Base-by-base conservation (phyloP, 2,797 vertebrate species). In the Xenops minutus region DNA sequence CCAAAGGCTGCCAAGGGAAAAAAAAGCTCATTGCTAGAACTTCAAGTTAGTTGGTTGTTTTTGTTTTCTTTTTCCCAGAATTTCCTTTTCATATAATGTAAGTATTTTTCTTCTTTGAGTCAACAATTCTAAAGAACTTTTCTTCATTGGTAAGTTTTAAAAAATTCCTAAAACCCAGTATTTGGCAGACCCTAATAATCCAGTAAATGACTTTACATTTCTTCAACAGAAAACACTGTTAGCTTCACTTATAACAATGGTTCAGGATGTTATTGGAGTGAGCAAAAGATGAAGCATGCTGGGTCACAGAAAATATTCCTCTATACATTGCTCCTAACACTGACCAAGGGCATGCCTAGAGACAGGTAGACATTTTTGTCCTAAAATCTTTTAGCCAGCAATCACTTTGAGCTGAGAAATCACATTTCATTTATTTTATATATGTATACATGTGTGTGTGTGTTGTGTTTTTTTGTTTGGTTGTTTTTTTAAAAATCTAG, bases 301-400 rank as follows among this genome's bases (percentile, higher is more conserved):
- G 23, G 2, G 13, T 86, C 24, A 27, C 21, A 8, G 56, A 43
- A 86, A 63, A 55, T 54, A 73, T 58, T 80, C 13, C 8, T 76
- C n/a, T 39, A 0, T 22, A 12, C 1, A 0, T 56, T 78, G 20
- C 48, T 5, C 4, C 2, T 68, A 61, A 32, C 6, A 9, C 2
- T 62, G n/a, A 27, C 14, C 14, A 58, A 72, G 8, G 49, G 5
- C 7, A 44, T 18, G 13, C 29, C 12, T 39, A 17, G 9, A 61
- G 39, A 9, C 15, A 72, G 32, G 52, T 22, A 51, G 4, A 29
- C 4, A 54, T 54, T 85, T 78, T 82, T 62, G 30, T 9, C 14
- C 20, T 51, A 54, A 62, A 54, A 7, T 56, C 20, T 44, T 74
- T 55, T 51, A 81, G 4, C 19, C 9, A 51, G 3, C 1, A 32